These are phyloP conservation scores for Pachypanchax playfairii DNA, from an alignment of 2,113 vertebrate genomes.

Conservation along the genomic window DNA sequence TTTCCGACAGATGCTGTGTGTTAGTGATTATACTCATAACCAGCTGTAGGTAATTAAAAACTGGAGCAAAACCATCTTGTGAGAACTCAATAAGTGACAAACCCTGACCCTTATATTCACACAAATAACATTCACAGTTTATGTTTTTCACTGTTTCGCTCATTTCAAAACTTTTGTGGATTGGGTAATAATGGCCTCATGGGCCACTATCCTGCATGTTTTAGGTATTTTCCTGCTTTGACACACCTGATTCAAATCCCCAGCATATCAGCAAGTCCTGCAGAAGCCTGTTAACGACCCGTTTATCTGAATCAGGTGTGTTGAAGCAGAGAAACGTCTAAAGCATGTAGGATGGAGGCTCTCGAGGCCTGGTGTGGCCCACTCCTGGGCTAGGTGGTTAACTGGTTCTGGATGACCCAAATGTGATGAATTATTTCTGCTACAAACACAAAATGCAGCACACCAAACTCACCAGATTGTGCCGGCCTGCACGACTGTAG, in stretches of 20 bases:
- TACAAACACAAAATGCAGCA: slow-evolving; percentile 45
- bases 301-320: no score
- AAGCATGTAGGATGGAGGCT: no score
- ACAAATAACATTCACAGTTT: slow-evolving; percentile 32
- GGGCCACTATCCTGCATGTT: no score
- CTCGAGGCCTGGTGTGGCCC: no score
- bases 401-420: slow-evolving; percentile 37
- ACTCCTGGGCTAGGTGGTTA: no score
- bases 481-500: slow-evolving; percentile 95
- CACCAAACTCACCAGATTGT: slow-evolving; percentile 90
- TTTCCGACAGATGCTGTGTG: slow-evolving; percentile 47
- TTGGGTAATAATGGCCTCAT: slow-evolving; percentile 53
- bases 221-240: no score
- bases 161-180: slow-evolving; percentile 38
- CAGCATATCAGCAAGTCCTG: no score
- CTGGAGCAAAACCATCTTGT: slow-evolving; percentile 47
- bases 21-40: slow-evolving; percentile 28
- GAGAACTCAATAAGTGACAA: slow-evolving; percentile 38
- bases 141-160: slow-evolving; percentile 23
- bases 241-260: no score
- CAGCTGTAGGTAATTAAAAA: slow-evolving; percentile 63
- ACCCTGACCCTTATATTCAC: slow-evolving; percentile 47
- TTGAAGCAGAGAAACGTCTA: no score
- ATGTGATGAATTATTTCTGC: slow-evolving; percentile 52
- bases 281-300: no score